Conservation (phyloP, 2,888 invertebrate species). For the Patella pellucida region DNA sequence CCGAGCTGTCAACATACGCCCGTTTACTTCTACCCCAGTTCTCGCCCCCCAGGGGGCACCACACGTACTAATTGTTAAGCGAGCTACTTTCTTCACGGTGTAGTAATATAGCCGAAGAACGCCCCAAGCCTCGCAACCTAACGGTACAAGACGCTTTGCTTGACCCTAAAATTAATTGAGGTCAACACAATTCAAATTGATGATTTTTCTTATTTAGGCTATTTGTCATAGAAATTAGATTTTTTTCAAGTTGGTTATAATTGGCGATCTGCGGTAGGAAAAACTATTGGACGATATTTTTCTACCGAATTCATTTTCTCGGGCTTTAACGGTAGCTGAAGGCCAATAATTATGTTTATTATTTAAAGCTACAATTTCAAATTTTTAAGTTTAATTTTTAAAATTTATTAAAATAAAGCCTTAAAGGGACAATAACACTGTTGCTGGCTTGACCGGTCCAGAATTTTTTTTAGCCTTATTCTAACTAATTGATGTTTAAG, state of each 20-base stretch:
- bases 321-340: too few species aligned
- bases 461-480: too few species aligned
- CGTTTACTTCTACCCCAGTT: conserved; percentile 2
- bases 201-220: conserved; percentile 2
- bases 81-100: conserved; percentile 6
- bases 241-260: too few species aligned
- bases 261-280: neutral
- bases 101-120: neutral
- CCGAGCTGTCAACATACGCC: conserved; percentile 11
- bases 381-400: too few species aligned
- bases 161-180: conserved; percentile 3
- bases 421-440: too few species aligned
- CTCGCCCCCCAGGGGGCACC: neutral
- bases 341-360: too few species aligned
- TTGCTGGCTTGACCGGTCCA: too few species aligned
- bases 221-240: too few species aligned
- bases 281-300: neutral
- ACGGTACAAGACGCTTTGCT: conserved; percentile 5
- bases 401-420: too few species aligned
- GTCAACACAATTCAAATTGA: conserved; percentile 10
- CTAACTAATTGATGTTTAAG: too few species aligned
- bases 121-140: neutral
- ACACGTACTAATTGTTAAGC: neutral
- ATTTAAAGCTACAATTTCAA: too few species aligned
- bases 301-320: neutral